Percentiles rank a stretch among this genome's conserved stretches.
phyloP scores from a whole-genome alignment of 2,888 invertebrate genomes.

The Stegana nigrithorax region DNA sequence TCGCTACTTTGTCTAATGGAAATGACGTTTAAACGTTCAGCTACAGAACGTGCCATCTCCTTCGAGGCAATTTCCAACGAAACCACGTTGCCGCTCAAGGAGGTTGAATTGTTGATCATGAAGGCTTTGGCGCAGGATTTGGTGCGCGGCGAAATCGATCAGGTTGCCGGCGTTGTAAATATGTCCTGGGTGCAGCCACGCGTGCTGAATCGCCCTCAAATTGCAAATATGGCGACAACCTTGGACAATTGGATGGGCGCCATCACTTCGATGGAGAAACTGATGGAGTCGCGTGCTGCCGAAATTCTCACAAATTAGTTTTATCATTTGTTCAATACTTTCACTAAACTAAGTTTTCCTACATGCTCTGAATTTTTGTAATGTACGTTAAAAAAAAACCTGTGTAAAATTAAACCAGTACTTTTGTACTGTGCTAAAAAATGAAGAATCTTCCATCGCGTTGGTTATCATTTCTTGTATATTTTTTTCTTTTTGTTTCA shows the following conservation, averaged over 20 bases:
- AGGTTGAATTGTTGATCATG: conserved; percentile 97
- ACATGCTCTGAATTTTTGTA: background rate
- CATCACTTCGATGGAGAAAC: conserved; percentile 68
- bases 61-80: conserved; percentile 91
- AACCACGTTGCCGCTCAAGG: conserved; percentile 84
- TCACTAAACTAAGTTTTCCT: background rate
- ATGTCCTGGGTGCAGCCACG: conserved; percentile 84
- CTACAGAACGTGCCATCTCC: conserved; percentile 85
- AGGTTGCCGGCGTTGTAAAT: conserved; percentile 78
- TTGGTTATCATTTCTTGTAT: background rate
- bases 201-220: conserved; percentile 73
- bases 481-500: background rate
- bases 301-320: conserved; percentile 68
- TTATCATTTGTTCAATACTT: conserved; percentile 21
- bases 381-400: background rate
- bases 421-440: background rate
- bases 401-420: background rate
- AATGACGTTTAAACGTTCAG: conserved; percentile 96
- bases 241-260: conserved; percentile 68
- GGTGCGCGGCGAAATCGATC: conserved; percentile 94
- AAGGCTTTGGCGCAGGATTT: conserved; percentile 95
- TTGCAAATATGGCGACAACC: conserved; percentile 66
- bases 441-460: too few relatives aligned
- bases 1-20: conserved; percentile 95
- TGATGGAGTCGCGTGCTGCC: conserved; percentile 68